phyloP scores from a whole-genome alignment of 2,797 vertebrate species.

The Sebastiscus tertius region DNA sequence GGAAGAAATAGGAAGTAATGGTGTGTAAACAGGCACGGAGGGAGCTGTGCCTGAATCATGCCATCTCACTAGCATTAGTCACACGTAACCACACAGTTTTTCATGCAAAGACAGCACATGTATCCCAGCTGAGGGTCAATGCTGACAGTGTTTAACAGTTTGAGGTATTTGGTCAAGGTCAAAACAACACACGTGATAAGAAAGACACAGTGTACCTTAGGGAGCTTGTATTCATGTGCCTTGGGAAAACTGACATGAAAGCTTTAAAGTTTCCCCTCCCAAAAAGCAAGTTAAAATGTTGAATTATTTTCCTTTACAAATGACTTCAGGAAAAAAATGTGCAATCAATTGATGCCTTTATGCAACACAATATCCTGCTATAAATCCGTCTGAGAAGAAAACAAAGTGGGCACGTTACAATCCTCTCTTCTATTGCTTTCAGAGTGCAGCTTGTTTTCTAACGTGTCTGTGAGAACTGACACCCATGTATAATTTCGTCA shows the following conservation, averaged over 20 bases:
- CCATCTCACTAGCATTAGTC: neutral
- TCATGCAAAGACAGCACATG: slow-evolving; percentile 3
- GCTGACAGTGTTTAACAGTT: neutral
- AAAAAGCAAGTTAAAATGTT: neutral
- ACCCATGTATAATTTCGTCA: slow-evolving; percentile 29
- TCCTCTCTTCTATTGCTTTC: neutral
- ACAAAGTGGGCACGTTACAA: neutral
- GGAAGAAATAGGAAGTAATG: neutral
- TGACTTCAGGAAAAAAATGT: neutral
- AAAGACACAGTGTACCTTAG: neutral
- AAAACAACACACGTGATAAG: slow-evolving; percentile 21
- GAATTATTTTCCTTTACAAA: neutral
- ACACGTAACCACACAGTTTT: neutral
- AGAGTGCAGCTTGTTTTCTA: slow-evolving; percentile 16
- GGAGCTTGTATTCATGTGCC: neutral
- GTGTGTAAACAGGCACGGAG: neutral
- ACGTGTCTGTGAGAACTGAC: slow-evolving; percentile 36
- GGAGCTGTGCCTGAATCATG: neutral
- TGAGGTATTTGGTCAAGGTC: neutral
- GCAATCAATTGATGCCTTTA: neutral
- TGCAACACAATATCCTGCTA: neutral
- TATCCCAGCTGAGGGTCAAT: slow-evolving; percentile 6
- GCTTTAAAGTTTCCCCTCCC: neutral
- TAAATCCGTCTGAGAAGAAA: neutral
- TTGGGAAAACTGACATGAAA: neutral